phyloP scores from a whole-genome alignment of 1,140 invertebrate genomes.

The Liolophura sinensis region DNA sequence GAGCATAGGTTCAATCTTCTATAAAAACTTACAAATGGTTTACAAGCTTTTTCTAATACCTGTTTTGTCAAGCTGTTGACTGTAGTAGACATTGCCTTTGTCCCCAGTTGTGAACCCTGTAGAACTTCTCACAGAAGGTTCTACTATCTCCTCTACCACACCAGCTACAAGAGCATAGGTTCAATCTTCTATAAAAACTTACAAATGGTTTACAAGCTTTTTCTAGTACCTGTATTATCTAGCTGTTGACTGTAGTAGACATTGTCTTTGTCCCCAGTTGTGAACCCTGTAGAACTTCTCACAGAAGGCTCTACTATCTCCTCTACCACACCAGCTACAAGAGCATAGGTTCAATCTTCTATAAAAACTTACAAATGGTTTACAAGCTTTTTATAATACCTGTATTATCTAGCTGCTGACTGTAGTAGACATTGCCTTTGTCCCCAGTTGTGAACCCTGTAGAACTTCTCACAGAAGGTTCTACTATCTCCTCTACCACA shows the following conservation, averaged over 20 bases:
- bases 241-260: not conserved
- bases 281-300: not conserved
- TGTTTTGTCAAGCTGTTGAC: no score
- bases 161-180: no score
- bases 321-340: not conserved
- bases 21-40: no score
- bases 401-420: no score
- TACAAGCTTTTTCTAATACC: no score
- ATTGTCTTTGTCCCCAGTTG: not conserved
- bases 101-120: not conserved
- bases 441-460: not conserved
- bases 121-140: not conserved
- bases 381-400: no score
- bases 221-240: no score
- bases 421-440: not conserved
- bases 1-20: no score
- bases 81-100: not conserved
- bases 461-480: not conserved
- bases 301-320: not conserved
- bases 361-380: no score
- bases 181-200: no score
- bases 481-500: not conserved
- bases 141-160: not conserved
- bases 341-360: no score
- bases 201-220: no score